Evolutionary conservation across 2,797 vertebrate species (phyloP), one percentile per base, ranked within the genome.

Genomic region (Australoheros facetus): DNA sequence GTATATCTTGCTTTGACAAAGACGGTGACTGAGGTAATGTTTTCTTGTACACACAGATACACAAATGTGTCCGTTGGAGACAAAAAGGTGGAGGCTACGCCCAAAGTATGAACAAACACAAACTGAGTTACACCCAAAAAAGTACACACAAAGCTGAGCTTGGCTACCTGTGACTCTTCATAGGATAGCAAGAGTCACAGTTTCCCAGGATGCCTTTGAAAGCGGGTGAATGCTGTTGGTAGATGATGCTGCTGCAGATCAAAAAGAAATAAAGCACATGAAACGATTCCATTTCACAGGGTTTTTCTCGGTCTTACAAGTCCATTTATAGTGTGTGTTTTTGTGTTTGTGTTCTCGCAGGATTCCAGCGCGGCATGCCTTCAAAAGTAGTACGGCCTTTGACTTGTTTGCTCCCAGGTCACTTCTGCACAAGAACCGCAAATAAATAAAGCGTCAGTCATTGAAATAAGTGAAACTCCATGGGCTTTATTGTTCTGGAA

Each of bases 391-490:
- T 66, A 21, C 42, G 54, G 51, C 13, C 10, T 9, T 16, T 2
- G 45, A 19, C 71, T 58, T 48, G 45, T 58, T 73, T 79, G 8
- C 70, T 82, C 80, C 73, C 57, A 74, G 55, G 56, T 94, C 85
- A 93, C 53, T 95, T 92, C 93, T 95, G 37, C 32, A 70, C 9
- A 56, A 53, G 2, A 85, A 69, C 0, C 42, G 16, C 1, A 82
- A 28, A 78, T 3, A 30, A 66, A 77, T 3, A n/a, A 45, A 5
- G 62, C 23, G 3, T 85, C 17, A 83, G 54, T 19, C 11, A 28
- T 32, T 19, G 48, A 21, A 53, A 2, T 37, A 3, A 8, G 4
- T 4, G 19, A 71, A 81, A 23, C 19, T n/a, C 59, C 59, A 7
- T 2, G 1, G 5, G 5, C 9, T 59, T 73, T 1, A 32, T 37